Percentiles rank a stretch among this genome's conserved stretches.
These are phyloP conservation scores for Tenthredo mesomela DNA, from an alignment of 2,888 invertebrate species.

Conservation along the genomic window DNA sequence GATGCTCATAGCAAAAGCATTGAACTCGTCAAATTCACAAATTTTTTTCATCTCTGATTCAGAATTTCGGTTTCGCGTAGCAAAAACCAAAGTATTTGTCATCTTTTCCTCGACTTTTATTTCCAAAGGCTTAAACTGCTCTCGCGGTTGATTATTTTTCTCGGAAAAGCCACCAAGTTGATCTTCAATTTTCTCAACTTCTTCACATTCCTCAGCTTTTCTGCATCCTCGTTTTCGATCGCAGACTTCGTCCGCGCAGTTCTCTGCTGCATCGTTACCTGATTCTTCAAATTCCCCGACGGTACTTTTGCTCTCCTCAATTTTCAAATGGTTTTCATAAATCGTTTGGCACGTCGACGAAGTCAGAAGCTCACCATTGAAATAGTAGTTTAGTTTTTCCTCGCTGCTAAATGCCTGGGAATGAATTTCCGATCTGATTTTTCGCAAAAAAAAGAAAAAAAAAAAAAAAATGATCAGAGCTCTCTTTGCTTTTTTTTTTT, in stretches of 20 bases:
- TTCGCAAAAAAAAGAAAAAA: not conserved
- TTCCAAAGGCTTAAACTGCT: not conserved
- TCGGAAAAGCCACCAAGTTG: not conserved
- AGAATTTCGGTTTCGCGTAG: not conserved
- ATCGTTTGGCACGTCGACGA: slow-evolving; percentile 29
- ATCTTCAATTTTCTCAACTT: slow-evolving; percentile 10
- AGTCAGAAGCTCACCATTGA: not conserved
- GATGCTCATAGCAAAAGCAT: slow-evolving; percentile 23
- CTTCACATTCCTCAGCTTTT: slow-evolving; percentile 10
- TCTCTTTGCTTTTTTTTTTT: not conserved
- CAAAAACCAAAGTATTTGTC: not conserved
- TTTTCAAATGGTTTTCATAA: slow-evolving; percentile 30
- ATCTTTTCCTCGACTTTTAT: not conserved
- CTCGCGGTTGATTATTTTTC: not conserved
- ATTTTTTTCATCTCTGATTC: not conserved
- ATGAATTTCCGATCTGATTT: not conserved
- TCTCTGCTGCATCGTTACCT: slow-evolving; percentile 10
- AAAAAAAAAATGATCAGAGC: not conserved
- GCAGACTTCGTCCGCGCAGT: not conserved
- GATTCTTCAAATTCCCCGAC: slow-evolving; percentile 36
- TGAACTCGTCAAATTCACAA: slow-evolving; percentile 17
- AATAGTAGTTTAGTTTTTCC: not conserved
- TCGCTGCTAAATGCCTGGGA: not conserved
- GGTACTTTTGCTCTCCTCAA: slow-evolving; percentile 41
- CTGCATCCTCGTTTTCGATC: not conserved